Conservation (phyloP, 2,113 vertebrate genomes). For the Spilogale gracilis region DNA sequence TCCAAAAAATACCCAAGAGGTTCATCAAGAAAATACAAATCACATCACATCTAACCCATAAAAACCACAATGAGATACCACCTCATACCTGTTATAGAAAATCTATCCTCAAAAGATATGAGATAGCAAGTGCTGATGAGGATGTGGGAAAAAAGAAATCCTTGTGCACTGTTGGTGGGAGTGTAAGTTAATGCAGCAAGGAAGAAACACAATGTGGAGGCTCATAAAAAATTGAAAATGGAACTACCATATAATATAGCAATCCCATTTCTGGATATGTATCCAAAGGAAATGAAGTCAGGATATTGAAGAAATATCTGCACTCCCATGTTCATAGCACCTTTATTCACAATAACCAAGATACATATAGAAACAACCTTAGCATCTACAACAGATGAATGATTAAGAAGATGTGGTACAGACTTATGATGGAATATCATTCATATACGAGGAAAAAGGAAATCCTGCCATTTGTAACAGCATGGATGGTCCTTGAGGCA, state of each 20-base stretch:
- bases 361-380: neutral
- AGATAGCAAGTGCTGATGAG: neutral
- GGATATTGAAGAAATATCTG: neutral
- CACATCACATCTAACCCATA: neutral
- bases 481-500: neutral
- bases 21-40: neutral
- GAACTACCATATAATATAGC: neutral
- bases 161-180: neutral
- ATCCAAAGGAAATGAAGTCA: neutral
- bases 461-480: neutral
- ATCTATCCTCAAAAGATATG: neutral
- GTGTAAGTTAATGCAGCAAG: neutral
- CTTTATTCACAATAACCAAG: neutral
- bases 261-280: neutral
- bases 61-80: neutral
- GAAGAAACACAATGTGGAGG: neutral
- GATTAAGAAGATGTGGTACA: neutral
- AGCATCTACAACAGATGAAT: too few relatives aligned
- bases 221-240: neutral
- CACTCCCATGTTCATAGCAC: neutral
- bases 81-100: neutral
- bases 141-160: neutral
- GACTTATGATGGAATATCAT: neutral
- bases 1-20: neutral
- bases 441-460: neutral